Conservation (phyloP, 2,113 vertebrate species). For the Cygnus atratus region DNA sequence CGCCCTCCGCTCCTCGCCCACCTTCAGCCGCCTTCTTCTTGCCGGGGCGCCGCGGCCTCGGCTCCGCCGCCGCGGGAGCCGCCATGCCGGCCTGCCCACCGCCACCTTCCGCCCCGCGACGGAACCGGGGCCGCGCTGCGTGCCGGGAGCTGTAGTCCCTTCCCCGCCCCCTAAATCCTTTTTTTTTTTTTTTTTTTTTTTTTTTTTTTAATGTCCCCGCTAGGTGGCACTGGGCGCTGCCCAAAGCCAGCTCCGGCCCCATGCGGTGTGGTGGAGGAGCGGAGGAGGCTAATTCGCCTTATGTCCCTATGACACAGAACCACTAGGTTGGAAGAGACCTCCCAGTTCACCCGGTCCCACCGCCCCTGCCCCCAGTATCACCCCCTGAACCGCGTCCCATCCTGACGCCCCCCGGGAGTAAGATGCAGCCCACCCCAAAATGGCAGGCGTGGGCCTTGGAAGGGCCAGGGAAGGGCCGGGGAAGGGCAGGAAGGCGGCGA, state of each 20-base stretch:
- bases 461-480: not conserved
- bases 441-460: not conserved
- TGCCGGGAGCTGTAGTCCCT: not conserved
- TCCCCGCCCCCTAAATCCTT: no score
- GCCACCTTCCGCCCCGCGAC: not conserved
- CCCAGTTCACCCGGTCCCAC: no score
- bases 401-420: no score
- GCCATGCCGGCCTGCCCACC: not conserved
- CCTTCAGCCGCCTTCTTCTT: not conserved
- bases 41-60: not conserved
- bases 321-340: no score
- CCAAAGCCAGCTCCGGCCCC: no score
- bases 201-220: not conserved
- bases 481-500: not conserved
- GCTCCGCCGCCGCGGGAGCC: rapidly evolving
- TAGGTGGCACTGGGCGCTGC: conserved; percentile 12
- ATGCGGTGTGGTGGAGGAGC: not conserved
- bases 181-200: no score
- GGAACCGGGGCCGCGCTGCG: not conserved
- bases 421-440: not conserved
- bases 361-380: no score
- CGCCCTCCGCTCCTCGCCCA: not conserved
- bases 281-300: not conserved
- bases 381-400: no score
- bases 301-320: no score